Base-by-base conservation (phyloP, 2,888 invertebrate genomes). In the Drosophila eohydei region DNA sequence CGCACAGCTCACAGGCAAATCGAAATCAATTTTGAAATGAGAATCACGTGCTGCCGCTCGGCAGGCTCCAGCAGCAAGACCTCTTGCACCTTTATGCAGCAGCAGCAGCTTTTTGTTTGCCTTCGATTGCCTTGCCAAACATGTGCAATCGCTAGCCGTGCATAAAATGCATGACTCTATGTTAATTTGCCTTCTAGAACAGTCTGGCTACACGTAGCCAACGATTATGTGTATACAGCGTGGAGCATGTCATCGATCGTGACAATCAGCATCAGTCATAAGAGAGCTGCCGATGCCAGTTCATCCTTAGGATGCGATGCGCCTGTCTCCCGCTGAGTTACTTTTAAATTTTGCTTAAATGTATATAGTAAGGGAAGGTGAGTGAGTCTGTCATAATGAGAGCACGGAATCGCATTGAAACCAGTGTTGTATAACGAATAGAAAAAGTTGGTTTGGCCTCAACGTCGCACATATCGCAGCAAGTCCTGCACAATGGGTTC, bases 81-180 rank as follows among this genome's bases (percentile, higher is more conserved):
- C 32, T 43, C 36, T 48, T 62, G 65, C 52, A 57, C 44, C 57
- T 50, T 14, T 56, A 14, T 21, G 38, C 41, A 21, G 4, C 28
- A 50, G n/a, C 32, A 36, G 36, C 36, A 36, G 60, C 38, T 38
- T 4, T 46, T 61, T 85, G 80, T 85, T 85, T 81, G 84, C 88
- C 71, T 74, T 83, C 75, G 71, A 83, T 83, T 83, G 88, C 74
- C 69, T 86, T 81, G 74, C 84, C 55, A 77, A 78, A 78, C 89
- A 88, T 83, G 87, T 83, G 80, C 80, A 73, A 40, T 63, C 38
- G 60, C 64, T 67, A 64, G 57, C 74, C 87, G 89, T 83, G 83
- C 81, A 74, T 68, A 34, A 76, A 80, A 66, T 77, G 26, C 78
- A 68, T 61, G 66, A 58, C 46, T 46, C 61, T 8, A 51, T 52